Conservation (phyloP, 2,797 vertebrate species). For the Fundulus diaphanus region DNA sequence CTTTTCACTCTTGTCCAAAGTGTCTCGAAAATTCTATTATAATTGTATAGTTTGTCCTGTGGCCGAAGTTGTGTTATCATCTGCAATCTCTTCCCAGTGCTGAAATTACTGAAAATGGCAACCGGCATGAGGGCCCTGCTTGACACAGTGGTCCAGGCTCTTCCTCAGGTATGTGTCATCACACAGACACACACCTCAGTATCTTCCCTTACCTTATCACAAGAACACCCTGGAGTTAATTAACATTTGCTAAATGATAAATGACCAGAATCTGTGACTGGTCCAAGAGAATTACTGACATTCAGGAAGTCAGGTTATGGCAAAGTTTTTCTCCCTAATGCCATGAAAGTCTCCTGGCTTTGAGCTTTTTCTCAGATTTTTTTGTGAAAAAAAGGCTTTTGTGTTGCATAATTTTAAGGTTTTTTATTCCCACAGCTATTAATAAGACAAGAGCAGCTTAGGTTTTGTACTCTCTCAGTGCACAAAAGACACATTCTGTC, state of each 20-base stretch:
- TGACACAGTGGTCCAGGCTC: conserved; percentile 94
- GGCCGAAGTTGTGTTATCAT: not conserved
- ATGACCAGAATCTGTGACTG: conserved; percentile 24
- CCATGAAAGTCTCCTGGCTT: conserved; percentile 4
- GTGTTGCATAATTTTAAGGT: conserved; percentile 3
- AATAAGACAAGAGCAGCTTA: conserved; percentile 22
- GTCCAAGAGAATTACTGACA: conserved; percentile 30
- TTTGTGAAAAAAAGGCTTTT: conserved; percentile 3
- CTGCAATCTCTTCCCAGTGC: conserved; percentile 60
- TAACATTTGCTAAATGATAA: conserved; percentile 59
- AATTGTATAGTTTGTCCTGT: not conserved
- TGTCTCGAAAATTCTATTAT: not conserved
- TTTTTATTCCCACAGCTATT: not conserved
- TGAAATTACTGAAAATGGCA: conserved; percentile 86
- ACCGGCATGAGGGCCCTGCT: conserved; percentile 95
- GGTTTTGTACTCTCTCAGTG: conserved; percentile 12
- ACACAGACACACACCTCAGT: conserved; percentile 8
- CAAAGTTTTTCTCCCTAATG: conserved; percentile 5
- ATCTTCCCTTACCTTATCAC: conserved; percentile 31
- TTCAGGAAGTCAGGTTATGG: conserved; percentile 22
- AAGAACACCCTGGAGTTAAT: conserved; percentile 58
- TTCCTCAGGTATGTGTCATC: conserved; percentile 88
- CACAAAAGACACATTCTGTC: conserved; percentile 10
- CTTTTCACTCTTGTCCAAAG: conserved; percentile 6
- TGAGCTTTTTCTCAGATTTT: not conserved